Evolutionary conservation across 1,140 invertebrate species (phyloP).

Genomic region (Thaumatotibia leucotreta): DNA sequence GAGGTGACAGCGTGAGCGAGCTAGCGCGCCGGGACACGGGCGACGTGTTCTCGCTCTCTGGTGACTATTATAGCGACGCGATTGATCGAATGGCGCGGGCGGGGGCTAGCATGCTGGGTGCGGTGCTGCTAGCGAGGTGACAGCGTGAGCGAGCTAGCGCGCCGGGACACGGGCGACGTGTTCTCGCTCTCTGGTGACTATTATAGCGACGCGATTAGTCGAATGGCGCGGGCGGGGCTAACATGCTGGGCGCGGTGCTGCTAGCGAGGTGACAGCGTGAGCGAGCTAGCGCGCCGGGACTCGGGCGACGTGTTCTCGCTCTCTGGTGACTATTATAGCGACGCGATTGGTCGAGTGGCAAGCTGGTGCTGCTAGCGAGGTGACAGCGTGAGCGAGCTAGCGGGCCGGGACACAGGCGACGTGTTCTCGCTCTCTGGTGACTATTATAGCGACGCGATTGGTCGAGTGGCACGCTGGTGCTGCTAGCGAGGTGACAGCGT

Average conservation of each 20-base stretch:
- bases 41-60: slow-evolving; percentile 50
- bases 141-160: slow-evolving; percentile 49
- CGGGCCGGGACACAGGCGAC: slow-evolving; percentile 46
- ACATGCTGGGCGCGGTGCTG: slow-evolving; percentile 47
- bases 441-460: slow-evolving; percentile 10
- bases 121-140: slow-evolving; percentile 35
- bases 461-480: slow-evolving; percentile 31
- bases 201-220: slow-evolving; percentile 15
- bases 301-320: slow-evolving; percentile 56
- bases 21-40: slow-evolving; percentile 37
- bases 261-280: slow-evolving; percentile 40
- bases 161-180: slow-evolving; percentile 40
- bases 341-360: slow-evolving; percentile 22
- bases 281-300: slow-evolving; percentile 36
- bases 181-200: slow-evolving; percentile 35
- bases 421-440: slow-evolving; percentile 39
- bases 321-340: not conserved
- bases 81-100: slow-evolving; percentile 26
- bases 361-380: slow-evolving; percentile 49
- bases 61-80: slow-evolving; percentile 1
- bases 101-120: slow-evolving; percentile 53
- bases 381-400: slow-evolving; percentile 44
- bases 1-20: slow-evolving; percentile 46
- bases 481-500: slow-evolving; percentile 51
- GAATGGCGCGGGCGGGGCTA: slow-evolving; percentile 42